Percentiles rank a stretch among this genome's conserved stretches.
These are phyloP conservation scores for Nansenia antarctica DNA, from an alignment of 2,113 vertebrate genomes.

Conservation along the genomic window DNA sequence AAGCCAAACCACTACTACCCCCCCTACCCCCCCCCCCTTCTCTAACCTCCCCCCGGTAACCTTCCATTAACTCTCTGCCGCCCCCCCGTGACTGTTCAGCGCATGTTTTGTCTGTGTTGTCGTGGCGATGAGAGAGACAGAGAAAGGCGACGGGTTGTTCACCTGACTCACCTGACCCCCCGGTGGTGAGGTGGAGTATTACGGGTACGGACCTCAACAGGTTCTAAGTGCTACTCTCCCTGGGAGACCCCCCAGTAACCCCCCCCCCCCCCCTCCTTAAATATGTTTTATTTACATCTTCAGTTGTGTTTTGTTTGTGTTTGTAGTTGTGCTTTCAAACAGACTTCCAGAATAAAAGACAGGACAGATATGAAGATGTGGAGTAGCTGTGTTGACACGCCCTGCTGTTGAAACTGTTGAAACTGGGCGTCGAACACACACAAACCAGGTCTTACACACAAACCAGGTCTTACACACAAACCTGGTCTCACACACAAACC, in stretches of 20 bases:
- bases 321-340: background rate
- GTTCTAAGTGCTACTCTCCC: constrained; percentile 8
- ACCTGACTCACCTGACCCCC: background rate
- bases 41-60: too few species aligned
- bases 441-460: background rate
- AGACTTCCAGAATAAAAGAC: background rate
- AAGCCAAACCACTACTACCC: constrained; percentile 48
- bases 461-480: background rate
- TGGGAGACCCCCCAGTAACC: background rate
- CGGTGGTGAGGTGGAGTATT: background rate
- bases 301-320: background rate
- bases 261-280: background rate
- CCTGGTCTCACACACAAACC: background rate
- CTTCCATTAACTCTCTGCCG: constrained; percentile 31
- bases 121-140: constrained; percentile 5
- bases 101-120: constrained; percentile 32
- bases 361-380: background rate
- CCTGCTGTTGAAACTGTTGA: background rate
- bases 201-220: constrained; percentile 17
- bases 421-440: background rate
- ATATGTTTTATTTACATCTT: background rate
- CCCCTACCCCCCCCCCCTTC: too few species aligned
- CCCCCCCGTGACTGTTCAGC: constrained; percentile 13
- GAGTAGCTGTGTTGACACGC: too few species aligned
- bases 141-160: background rate